Base-by-base conservation (phyloP, 1,140 invertebrate species). In the Magallana ariakensis region DNA sequence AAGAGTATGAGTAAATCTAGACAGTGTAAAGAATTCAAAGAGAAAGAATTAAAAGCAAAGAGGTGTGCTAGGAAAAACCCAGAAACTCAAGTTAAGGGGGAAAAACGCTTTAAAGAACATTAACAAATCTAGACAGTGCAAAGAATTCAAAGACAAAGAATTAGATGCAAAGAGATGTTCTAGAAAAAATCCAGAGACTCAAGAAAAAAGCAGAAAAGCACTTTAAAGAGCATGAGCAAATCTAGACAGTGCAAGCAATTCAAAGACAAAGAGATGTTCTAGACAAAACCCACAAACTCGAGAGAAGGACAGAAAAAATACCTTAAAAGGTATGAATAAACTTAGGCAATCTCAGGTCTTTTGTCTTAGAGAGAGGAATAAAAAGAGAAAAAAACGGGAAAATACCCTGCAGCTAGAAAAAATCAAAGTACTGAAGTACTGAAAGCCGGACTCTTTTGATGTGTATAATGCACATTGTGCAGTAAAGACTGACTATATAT, bases 131-230 rank as follows among this genome's bases (percentile, higher is more conserved):
- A 80, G 75, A 86, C 66, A 57, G 16, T 46, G 81, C n/a, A n/a
- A 81, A 58, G 75, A 82, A 82, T 75, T 56, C 26, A 80, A 57
- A 86, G 85, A 81, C 26, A 80, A 81, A 86, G 85, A 86, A 57
- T 15, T 56, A 83, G 57, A 19, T 80, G 56, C 26, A 53, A 81
- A 82, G 82, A 81, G 53, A 57, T 26, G 13, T 58, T 16, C 54
- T 15, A 81, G 55, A 46, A 26, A 86, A 82, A 58, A 86, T 33
- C 53, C 13, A 86, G 80, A 82, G 58, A 58, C 22, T 26, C 55
- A 83, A 56, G 75, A 82, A 56, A 80, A 86, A 86, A 22, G 22
- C 55, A 56, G 58, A 81, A 86, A 81, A 56, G 60, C 7, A 16
- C 16, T 19, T 46, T 58, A 33, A 56, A 83, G 82, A 80, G 75